Evolutionary conservation across 2,797 vertebrate species (phyloP), one percentile per base, ranked within the genome.

Genomic region (Argentina silus): DNA sequence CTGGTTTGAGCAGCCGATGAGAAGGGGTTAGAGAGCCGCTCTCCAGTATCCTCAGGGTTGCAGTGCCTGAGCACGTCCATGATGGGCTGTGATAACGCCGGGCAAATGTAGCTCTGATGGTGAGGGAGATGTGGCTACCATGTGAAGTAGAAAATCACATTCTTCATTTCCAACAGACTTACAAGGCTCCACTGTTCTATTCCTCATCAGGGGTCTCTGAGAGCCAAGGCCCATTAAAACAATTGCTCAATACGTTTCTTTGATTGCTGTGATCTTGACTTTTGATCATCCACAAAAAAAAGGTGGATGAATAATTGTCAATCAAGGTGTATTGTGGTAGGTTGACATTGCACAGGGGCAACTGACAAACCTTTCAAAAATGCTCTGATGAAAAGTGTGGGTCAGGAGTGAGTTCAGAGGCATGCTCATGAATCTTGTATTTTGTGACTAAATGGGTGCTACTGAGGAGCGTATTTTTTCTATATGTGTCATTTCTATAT

Each of bases 211-310:
- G 47, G 47, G 15, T 7, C n/a, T 55, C 14, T 15, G 14, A 55
- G 53, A 55, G 57, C 19, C 11, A 27, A 60, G 59, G 21, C 59
- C 59, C 3, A 27, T 60, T 60, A 7, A 2, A 11, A 21, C 23
- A 27, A 36, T 60, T 72, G 44, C 59, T 71, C 12, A 27, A 17
- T 43, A 60, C 62, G 65, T 74, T 53, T 3, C 36, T 62, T 8
- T 50, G 62, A 77, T 62, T 66, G 56, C 62, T 71, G 63, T 64
- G 42, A 44, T 45, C 55, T 0, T 78, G 67, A 72, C 60, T 60
- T 80, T 44, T 7, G 42, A 36, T 59, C 23, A 7, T 7, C 6
- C 7, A 50, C 12, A 10, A 48, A 48, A 15, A 3, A 36, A 6
- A 59, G 12, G 2, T 1, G 7, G 6, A 12, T 12, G 47, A 48